phyloP scores from a whole-genome alignment of 37 sponge, comb jelly and placozoan species.

The Halisarca cf. caerulea region DNA sequence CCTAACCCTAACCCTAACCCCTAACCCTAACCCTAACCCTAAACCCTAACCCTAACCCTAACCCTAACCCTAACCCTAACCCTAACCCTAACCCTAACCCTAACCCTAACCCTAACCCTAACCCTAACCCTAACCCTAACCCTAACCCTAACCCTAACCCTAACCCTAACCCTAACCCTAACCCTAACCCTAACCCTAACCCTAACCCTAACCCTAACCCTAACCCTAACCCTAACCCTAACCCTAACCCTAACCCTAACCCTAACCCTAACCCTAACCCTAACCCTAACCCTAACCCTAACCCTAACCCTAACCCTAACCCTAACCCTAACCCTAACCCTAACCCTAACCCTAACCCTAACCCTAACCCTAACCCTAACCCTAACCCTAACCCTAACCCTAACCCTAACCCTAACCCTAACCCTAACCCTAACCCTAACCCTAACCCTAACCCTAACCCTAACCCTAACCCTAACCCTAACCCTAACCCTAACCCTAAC shows the following conservation, averaged over 20 bases:
- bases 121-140: constrained; percentile 7
- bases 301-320: constrained; percentile 7
- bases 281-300: constrained; percentile 1
- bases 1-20: no score
- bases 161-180: constrained; percentile 6
- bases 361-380: constrained; percentile 2
- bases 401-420: constrained; percentile 6
- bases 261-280: constrained; percentile 7
- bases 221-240: constrained; percentile 6
- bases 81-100: constrained; percentile 7
- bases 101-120: constrained; percentile 6
- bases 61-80: constrained; percentile 7
- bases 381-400: constrained; percentile 7
- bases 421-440: constrained; percentile 7
- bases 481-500: constrained; percentile 7
- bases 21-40: no score
- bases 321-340: constrained; percentile 7
- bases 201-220: constrained; percentile 7
- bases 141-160: constrained; percentile 7
- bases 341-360: constrained; percentile 6
- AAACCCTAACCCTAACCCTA: constrained; percentile 29
- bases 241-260: constrained; percentile 7
- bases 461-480: constrained; percentile 6
- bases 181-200: constrained; percentile 7
- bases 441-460: constrained; percentile 2